Evolutionary conservation across 2,888 invertebrate species (phyloP).

Genomic region (Anthophora plumipes): DNA sequence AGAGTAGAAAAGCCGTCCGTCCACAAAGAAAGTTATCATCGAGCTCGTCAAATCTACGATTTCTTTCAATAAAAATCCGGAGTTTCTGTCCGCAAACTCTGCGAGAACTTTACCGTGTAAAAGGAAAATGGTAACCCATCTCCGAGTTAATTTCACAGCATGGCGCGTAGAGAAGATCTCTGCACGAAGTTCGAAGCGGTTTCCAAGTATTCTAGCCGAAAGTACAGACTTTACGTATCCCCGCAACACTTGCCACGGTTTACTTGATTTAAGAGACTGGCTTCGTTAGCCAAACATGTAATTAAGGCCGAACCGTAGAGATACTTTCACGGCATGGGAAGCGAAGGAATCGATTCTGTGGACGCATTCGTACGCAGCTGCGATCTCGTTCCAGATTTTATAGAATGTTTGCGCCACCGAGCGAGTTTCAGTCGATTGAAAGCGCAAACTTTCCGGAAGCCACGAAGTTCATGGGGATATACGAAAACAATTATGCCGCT

Average conservation of each 20-base stretch:
- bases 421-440: background rate
- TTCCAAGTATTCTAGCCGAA: constrained; percentile 33
- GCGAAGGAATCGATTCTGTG: constrained; percentile 34
- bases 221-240: constrained; percentile 29
- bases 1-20: background rate
- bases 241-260: constrained; percentile 42
- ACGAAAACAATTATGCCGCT: constrained; percentile 18
- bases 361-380: constrained; percentile 40
- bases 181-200: constrained; percentile 35
- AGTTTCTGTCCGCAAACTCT: background rate
- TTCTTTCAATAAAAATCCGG: constrained; percentile 45
- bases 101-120: background rate
- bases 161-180: background rate
- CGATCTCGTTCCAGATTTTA: constrained; percentile 45
- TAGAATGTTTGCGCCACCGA: constrained; percentile 6
- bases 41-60: constrained; percentile 15
- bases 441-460: constrained; percentile 2
- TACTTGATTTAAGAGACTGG: constrained; percentile 49
- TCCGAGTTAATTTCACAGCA: constrained; percentile 41
- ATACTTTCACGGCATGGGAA: constrained; percentile 33
- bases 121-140: constrained; percentile 9
- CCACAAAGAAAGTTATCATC: constrained; percentile 27
- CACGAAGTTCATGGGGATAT: background rate
- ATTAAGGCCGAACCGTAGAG: constrained; percentile 44
- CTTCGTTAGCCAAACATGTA: constrained; percentile 62